A percentile compares a stretch with the other conserved stretches of the same genome.
These are phyloP conservation scores for Amphiduros pacificus DNA, from an alignment of 2,888 invertebrate genomes.

Conservation along the genomic window DNA sequence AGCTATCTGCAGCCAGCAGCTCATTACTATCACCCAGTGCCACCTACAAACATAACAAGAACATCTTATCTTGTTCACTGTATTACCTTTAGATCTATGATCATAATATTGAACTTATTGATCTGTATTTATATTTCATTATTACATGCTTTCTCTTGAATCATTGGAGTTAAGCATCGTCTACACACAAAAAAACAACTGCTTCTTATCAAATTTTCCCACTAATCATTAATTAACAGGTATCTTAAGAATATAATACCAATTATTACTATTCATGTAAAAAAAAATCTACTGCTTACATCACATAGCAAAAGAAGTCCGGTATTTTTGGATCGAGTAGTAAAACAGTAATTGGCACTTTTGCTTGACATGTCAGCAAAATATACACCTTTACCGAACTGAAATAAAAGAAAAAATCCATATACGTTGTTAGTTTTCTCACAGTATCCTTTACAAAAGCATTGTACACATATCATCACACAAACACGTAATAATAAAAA, in stretches of 20 bases:
- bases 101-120: not conserved
- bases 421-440: not conserved
- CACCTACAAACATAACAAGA: slow-evolving; percentile 38
- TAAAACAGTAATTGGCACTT: slow-evolving; percentile 63
- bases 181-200: not conserved
- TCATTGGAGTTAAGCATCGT: not conserved
- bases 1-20: slow-evolving; percentile 56
- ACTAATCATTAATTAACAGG: no score
- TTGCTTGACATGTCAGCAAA: slow-evolving; percentile 64
- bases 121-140: not conserved
- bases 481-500: no score
- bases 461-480: no score
- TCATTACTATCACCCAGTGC: slow-evolving; percentile 58
- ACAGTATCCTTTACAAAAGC: not conserved
- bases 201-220: not conserved
- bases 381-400: slow-evolving; percentile 64
- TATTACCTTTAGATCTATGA: not conserved
- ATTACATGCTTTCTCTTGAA: not conserved
- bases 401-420: slow-evolving; percentile 28
- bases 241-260: not conserved
- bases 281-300: slow-evolving; percentile 45
- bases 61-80: not conserved
- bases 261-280: not conserved
- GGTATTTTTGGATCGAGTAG: slow-evolving; percentile 53
- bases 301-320: slow-evolving; percentile 61